Evolutionary conservation across 2,113 vertebrate species (phyloP), one percentile per base, ranked within the genome.

Genomic region (Stigmatopora nigra): DNA sequence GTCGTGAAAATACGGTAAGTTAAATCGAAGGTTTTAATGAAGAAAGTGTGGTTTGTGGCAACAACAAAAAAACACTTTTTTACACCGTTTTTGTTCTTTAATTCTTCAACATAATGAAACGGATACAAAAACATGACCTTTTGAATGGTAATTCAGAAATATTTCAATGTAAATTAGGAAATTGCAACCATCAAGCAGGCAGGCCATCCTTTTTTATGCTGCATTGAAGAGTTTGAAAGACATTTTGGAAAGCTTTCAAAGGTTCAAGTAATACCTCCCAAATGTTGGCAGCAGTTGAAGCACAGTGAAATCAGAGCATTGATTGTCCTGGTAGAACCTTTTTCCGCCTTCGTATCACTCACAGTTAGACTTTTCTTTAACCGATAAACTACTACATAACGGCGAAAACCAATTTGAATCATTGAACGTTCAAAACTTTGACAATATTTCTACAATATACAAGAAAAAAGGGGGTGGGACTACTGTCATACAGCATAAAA

Each of bases 1-100:
- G n/a, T n/a, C n/a, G n/a, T n/a, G n/a, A 38, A 38, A 38, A 8
- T 4, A 8, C 38, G 4, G 38, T 38, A 10, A 41, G 9, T 41
- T 7, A 7, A 41, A 7, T 10, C 12, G 5, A 7, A 35, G 1
- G 4, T 3, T 11, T 59, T 36, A 17, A 38, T 59, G 60, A 12
- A 62, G 47, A 1, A 25, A 46, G 41, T 41, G 41, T 41, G 36
- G 45, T 22, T 49, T 19, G 5, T n/a, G 17, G 10, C 25, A 13
- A n/a, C n/a, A n/a, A n/a, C n/a, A n/a, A n/a, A n/a, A 66, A 65
- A 70, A 41, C 9, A 41, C 8, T 73, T 70, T 0, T 45, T 72
- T 78, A 84, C 69, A 82, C 80, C 84, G 81, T 84, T 90, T 91
- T 88, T 87, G n/a, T n/a, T n/a, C 82, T 83, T 90, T 92, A 88